These are phyloP conservation scores for Dipodomys merriami DNA, from an alignment of 2,113 vertebrate species.

Conservation along the genomic window DNA sequence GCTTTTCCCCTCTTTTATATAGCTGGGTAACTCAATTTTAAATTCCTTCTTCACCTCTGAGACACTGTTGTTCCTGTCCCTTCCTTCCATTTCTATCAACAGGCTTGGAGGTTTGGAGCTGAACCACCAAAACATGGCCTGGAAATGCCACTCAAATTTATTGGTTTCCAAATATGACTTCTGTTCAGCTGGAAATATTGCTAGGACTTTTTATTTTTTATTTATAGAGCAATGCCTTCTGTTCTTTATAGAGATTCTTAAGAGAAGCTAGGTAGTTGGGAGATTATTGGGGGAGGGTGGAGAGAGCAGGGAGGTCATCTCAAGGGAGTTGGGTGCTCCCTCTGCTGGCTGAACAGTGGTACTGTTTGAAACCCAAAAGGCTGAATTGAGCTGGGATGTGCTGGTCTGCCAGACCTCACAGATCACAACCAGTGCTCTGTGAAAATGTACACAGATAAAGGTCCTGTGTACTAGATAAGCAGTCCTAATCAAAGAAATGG, in stretches of 20 bases:
- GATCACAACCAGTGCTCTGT: background rate
- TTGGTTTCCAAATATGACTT: constrained; percentile 46
- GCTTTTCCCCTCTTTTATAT: background rate
- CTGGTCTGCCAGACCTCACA: background rate
- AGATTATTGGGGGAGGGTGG: too few relatives aligned
- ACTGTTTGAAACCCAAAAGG: background rate
- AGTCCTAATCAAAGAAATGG: background rate
- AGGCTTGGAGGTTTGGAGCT: background rate
- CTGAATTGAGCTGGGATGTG: background rate
- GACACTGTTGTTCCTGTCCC: accelerated
- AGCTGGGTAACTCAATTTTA: background rate
- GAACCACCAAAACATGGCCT: constrained; percentile 9
- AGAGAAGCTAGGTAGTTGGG: constrained; percentile 29
- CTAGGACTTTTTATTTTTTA: constrained; percentile 36
- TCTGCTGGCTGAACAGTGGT: background rate
- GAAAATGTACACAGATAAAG: background rate
- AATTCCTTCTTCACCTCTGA: background rate
- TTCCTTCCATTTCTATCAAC: background rate
- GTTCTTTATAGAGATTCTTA: background rate
- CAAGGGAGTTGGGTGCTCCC: constrained; percentile 45
- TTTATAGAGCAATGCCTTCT: constrained; percentile 48
- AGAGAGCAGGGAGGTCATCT: background rate
- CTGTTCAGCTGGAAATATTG: constrained; percentile 59
- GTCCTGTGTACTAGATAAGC: background rate
- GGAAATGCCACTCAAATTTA: constrained; percentile 45